Evolutionary conservation across 2,888 invertebrate species (phyloP), one percentile per base, ranked within the genome.

Genomic region (Nomada fabriciana): DNA sequence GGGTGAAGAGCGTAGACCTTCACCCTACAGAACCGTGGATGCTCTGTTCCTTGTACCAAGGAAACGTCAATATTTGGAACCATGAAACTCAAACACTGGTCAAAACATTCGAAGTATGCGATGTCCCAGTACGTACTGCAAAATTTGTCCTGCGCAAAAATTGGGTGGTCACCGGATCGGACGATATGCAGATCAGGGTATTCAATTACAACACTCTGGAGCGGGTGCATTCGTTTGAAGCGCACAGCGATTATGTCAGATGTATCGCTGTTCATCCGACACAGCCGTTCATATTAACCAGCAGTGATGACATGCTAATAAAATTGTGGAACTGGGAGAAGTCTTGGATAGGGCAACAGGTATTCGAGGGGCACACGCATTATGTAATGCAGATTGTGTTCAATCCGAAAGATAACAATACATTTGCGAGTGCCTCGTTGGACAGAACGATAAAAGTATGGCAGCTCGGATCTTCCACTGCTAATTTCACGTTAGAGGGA

Each of bases 321-420:
- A 99, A 99, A 94, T 94, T 99, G 79, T 99, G 99, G 99, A 99
- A 99, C 94, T 99, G 99, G 99, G 99, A 99, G 73, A 99, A 99
- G 93, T 96, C 98, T 91, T 99, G 99, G 99, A 96, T 97, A 0
- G 98, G 99, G 91, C 99, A 99, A 93, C 99, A 99, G 94, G 98
- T 99, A 18, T 99, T 99, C 93, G 99, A 99, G 93, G 99, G 99
- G 0, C 99, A 99, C 94, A 98, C 98, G 0, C 99, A 99, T 94
- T 99, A 99, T 92, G 99, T 99, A 1, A 99, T 99, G 99, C 99
- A 99, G 94, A 97, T 99, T 89, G 99, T 99, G 0, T 98, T 99
- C 91, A 99, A 99, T 94, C 99, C 99, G 0, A 99, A 99, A 94
- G 99, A 99, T 93, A 99, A 99, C 94, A 99, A 99, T 94, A 99